Base-by-base conservation (phyloP, 2,113 vertebrate species). In the Ciconia boyciana region DNA sequence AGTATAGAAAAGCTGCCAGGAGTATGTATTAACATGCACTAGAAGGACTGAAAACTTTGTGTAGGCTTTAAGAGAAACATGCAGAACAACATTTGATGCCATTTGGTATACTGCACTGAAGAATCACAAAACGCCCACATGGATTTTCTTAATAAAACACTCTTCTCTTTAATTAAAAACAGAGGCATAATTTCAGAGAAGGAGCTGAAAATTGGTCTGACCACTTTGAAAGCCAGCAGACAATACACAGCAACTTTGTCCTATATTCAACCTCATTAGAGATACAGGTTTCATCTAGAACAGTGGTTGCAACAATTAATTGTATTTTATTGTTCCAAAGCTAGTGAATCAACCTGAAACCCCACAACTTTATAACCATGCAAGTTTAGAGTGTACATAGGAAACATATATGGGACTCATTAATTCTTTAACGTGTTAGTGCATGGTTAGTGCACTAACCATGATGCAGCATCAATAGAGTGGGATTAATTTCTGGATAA, bases 81-180 rank as follows among this genome's bases (percentile, higher is more conserved):
- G n/a, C 14, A 93, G 83, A 91, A 91, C 7, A 93, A 77, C 13
- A 31, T 61, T 80, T 78, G 32, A 69, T 89, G 4, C 18, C 55
- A 61, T 95, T 97, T 96, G 86, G 34, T 87, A 92, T 88, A 96
- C 75, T 92, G 49, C 36, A 85, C 25, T 91, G 43, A 96, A 77
- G 70, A 80, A 95, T 66, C 51, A 68, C 26, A 62, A 80, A 87
- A 66, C 22, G 1, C 24, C 19, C 39, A 32, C 2, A 0, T 79
- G 17, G 13, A 46, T 79, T 87, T 91, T 87, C 31, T 57, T 55
- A 62, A 69, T 66, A 51, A 79, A 93, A 51, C 17, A 8, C 8
- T 90, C 48, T 85, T 44, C 32, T 70, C 81, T 82, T 90, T 19
- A 76, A 70, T 41, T 89, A 58, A 90, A 92, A 91, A 21, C 25